Evolutionary conservation across 2,113 vertebrate genomes (phyloP).

Genomic region (Morone saxatilis): DNA sequence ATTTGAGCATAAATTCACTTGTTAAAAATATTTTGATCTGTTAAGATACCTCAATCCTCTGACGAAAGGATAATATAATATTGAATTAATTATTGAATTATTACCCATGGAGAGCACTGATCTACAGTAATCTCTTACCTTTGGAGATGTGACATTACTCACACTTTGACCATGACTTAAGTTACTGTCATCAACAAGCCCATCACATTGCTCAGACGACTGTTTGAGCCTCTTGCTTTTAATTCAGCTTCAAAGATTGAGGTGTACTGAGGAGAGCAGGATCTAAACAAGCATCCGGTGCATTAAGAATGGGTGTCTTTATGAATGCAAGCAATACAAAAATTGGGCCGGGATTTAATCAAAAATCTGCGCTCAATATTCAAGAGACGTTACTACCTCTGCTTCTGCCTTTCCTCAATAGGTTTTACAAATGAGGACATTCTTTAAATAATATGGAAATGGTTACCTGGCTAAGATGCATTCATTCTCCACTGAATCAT

Average conservation of each 20-base stretch:
- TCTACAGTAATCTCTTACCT: constrained; percentile 15
- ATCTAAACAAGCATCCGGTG: constrained; percentile 72
- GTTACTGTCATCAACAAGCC: constrained; percentile 38
- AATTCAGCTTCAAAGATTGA: constrained; percentile 75
- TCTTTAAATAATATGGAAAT: constrained; percentile 86
- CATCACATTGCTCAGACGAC: constrained; percentile 18
- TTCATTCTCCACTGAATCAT: constrained; percentile 79
- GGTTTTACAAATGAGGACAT: constrained; percentile 84
- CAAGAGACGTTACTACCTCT: constrained; percentile 75
- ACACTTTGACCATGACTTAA: constrained; percentile 22
- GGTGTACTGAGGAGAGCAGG: constrained; percentile 43
- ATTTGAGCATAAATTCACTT: not conserved
- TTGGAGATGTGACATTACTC: constrained; percentile 37
- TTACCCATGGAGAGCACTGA: not conserved
- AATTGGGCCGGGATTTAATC: constrained; percentile 84
- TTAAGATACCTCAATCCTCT: not conserved
- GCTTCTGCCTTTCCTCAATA: constrained; percentile 70
- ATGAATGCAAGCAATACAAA: constrained; percentile 78
- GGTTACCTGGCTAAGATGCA: constrained; percentile 79
- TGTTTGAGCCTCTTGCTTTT: constrained; percentile 58
- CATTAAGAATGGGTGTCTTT: constrained; percentile 75
- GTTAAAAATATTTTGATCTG: not conserved
- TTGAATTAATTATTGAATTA: constrained; percentile 20
- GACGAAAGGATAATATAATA: not conserved
- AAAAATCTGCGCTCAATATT: constrained; percentile 84